Evolutionary conservation across 2,888 invertebrate species (phyloP).

Genomic region (Unio delphinus): DNA sequence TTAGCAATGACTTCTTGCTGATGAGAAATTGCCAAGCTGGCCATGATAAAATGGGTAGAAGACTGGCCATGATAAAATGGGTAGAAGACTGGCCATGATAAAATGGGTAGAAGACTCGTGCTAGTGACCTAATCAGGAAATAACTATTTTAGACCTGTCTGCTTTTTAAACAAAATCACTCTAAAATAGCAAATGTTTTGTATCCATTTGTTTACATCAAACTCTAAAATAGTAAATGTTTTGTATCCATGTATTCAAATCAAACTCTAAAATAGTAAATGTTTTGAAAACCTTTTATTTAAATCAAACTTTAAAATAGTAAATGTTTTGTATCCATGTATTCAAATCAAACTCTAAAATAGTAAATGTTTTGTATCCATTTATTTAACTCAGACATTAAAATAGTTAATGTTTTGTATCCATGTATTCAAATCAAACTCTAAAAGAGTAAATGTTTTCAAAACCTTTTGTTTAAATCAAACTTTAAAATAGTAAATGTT

Average conservation of each 20-base stretch:
- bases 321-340: constrained; percentile 1
- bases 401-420: background rate
- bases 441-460: background rate
- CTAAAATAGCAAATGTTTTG: background rate
- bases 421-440: constrained; percentile 4
- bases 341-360: constrained; percentile 76
- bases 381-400: no score
- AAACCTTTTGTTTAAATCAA: constrained; percentile 7
- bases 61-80: no score
- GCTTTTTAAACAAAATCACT: no score
- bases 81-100: no score
- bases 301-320: constrained; percentile 36
- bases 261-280: constrained; percentile 35
- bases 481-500: background rate
- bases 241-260: constrained; percentile 15
- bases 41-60: no score
- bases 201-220: background rate
- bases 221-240: background rate
- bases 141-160: no score
- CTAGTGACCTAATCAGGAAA: no score
- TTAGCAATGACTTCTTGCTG: no score
- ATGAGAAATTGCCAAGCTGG: no score
- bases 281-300: constrained; percentile 16
- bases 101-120: no score
- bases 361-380: no score